A percentile compares a stretch with the other conserved stretches of the same genome.
phyloP scores from a whole-genome alignment of 1,140 invertebrate species.

The Oryctes rhinoceros region DNA sequence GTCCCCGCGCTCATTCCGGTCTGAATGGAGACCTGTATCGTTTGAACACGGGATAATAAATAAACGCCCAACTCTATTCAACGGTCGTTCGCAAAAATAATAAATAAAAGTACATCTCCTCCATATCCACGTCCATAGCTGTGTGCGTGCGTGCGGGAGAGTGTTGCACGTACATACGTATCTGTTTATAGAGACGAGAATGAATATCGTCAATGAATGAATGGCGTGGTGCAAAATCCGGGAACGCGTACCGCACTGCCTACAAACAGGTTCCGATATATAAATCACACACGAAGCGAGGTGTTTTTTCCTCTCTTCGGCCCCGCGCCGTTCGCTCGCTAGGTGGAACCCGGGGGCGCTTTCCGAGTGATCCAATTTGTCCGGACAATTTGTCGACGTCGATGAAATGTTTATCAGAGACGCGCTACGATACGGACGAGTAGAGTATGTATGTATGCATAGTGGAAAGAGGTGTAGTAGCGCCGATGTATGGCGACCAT shows the following conservation, averaged over 20 bases:
- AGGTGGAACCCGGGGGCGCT: not conserved
- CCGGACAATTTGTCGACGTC: constrained; percentile 33
- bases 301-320: not conserved
- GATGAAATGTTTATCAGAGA: constrained; percentile 33
- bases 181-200: constrained; percentile 8
- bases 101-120: constrained; percentile 19
- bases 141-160: not conserved
- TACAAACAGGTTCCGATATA: constrained; percentile 9
- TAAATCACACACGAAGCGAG: constrained; percentile 8
- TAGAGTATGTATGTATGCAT: not conserved
- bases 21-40: too few species aligned
- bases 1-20: not conserved
- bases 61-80: constrained; percentile 14
- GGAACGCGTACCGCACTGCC: not conserved
- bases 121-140: not conserved
- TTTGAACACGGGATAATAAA: not conserved
- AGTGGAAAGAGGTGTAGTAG: not conserved
- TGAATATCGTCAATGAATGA: constrained; percentile 22
- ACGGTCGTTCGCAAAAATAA: not conserved
- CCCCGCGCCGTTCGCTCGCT: not conserved
- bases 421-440: not conserved
- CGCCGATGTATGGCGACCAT: not conserved
- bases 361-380: constrained; percentile 32
- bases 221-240: constrained; percentile 17
- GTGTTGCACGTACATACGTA: not conserved